These are phyloP conservation scores for Trichomycterus rosablanca DNA, from an alignment of 2,113 vertebrate species.

Conservation along the genomic window DNA sequence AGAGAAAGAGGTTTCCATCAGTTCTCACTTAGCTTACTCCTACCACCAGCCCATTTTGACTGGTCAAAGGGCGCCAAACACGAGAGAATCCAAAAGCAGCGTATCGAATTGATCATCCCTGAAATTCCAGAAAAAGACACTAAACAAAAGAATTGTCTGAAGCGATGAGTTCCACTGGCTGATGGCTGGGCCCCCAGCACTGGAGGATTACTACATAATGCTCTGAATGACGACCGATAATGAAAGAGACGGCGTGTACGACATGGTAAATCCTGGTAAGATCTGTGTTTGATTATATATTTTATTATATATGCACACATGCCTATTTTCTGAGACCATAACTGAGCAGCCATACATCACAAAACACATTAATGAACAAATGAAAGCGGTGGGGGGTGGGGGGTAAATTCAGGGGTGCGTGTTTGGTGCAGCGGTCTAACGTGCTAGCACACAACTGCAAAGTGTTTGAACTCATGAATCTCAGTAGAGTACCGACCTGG, in stretches of 20 bases:
- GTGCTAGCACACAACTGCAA: too few relatives aligned
- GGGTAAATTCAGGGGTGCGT: too few relatives aligned
- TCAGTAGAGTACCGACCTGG: too few relatives aligned
- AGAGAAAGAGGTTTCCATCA: background rate
- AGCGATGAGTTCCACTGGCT: constrained; percentile 50
- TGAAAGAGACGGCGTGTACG: constrained; percentile 50
- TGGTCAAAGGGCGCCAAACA: constrained; percentile 39
- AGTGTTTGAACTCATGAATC: too few relatives aligned
- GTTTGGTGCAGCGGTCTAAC: too few relatives aligned
- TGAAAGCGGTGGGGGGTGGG: constrained; percentile 22
- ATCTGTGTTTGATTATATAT: constrained; percentile 45
- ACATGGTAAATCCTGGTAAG: constrained; percentile 53
- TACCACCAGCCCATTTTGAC: constrained; percentile 36
- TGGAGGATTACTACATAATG: constrained; percentile 53
- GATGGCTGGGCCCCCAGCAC: constrained; percentile 36
- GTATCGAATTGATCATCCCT: constrained; percentile 62
- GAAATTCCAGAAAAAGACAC: constrained; percentile 50
- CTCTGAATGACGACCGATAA: constrained; percentile 56
- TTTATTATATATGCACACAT: constrained; percentile 23
- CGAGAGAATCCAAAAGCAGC: constrained; percentile 49
- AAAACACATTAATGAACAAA: constrained; percentile 1
- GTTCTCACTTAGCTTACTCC: constrained; percentile 35
- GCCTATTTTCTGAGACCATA: constrained; percentile 43
- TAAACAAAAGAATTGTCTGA: constrained; percentile 42
- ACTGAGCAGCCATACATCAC: constrained; percentile 28